Base-by-base conservation (phyloP, 2,797 vertebrate species). In the Pangasius krempfi region DNA sequence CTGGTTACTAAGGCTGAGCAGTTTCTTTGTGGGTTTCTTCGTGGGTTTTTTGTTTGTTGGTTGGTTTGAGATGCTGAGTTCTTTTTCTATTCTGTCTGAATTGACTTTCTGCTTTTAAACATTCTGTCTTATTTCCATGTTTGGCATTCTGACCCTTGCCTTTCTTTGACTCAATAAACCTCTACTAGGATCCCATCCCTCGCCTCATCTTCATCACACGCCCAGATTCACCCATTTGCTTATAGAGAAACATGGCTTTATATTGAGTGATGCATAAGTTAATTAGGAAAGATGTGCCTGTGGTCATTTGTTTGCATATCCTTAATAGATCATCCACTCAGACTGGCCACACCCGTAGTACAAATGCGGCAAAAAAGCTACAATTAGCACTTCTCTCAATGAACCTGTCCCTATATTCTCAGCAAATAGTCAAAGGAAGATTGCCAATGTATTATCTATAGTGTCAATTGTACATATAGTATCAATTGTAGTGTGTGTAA, bases 401-500 rank as follows among this genome's bases (percentile, higher is more conserved):
- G 4, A 33, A 30, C 56, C 56, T 22, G 20, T 22, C 5, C 20
- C 20, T 58, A 58, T 20, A 62, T 62, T 62, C 60, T 62, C 60
- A 64, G 62, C 1, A 68, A 18, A 33, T 70, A 70, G 33, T 6
- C 30, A 33, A 33, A 68, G 30, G 5, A 16, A 22, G 33, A n/a
- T 56, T 80, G 20, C 8, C 16, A 2, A 56, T 12, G 30, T 18
- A 22, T 52, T 12, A 73, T 2, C 70, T 22, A 22, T 20, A 33
- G 50, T 79, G 20, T 30, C n/a, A 30, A 9, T 37, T 37, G 37
- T 37, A 37, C 3, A 37, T 37, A 37, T 37, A 37, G 37, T 37
- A 2, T 3, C 37, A 37, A 37, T 37, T 37, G 37, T 37, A 37
- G 47, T 52, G n/a, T 56, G 50, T 81, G 47, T 50, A 27, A 96